Evolutionary conservation across 2,888 invertebrate species (phyloP), one percentile per base, ranked within the genome.

Genomic region (Melitaea athalia): DNA sequence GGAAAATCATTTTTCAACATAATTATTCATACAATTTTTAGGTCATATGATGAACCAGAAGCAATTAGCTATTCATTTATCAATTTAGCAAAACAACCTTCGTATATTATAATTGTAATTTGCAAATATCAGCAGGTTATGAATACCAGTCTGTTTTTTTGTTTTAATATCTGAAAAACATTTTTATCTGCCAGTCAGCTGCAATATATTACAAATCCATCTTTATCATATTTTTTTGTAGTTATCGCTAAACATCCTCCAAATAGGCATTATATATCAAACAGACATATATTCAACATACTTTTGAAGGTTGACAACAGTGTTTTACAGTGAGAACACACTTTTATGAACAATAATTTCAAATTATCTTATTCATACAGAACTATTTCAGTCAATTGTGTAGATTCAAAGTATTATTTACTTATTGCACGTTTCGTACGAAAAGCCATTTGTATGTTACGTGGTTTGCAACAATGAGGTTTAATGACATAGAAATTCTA

Each of bases 401-500:
- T 43, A 17, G 33, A 52, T 47, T 47, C 12, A 31, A 47, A 6
- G 43, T 59, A 6, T 6, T 49, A 6, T 59, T 17, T 47, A 55
- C 53, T 52, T 14, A 53, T 52, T 65, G 45, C 57, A 69, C 50
- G 52, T 62, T 59, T 0, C 47, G 45, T 64, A 49, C 47, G 15
- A 63, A 49, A 24, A 53, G 64, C 62, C 61, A 33, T 67, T 8
- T 45, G 59, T 67, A 61, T 52, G 64, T 73, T 67, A 75, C 53
- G 33, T 70, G 78, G 77, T 67, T 74, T 77, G 77, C 78, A 79
- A 79, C 86, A 88, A 85, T 83, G 79, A 85, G 82, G 83, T 84
- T 80, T 81, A 78, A 81, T 85, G 81, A 87, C 84, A 85, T 87
- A 89, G 83, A 84, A 86, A 86, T 83, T 72, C 77, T 72, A 82